Percentiles rank a stretch among this genome's conserved stretches.
Conservation (phyloP, 2,888 invertebrate genomes). For the Adelphocoris suturalis region DNA sequence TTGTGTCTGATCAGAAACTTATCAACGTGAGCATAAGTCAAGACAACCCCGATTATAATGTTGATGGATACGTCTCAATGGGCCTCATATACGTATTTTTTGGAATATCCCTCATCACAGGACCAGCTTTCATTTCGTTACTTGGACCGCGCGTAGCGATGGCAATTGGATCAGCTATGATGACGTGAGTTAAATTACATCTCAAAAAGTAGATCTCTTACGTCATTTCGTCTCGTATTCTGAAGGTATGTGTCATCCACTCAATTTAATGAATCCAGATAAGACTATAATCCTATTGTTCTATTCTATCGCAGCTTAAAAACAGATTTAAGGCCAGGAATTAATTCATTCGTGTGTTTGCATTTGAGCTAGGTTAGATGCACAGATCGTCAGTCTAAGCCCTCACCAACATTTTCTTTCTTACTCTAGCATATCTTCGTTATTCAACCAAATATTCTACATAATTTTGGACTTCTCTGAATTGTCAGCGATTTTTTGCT, state of each 20-base stretch:
- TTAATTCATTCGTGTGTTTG: too few species aligned
- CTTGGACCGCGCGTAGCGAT: conserved; percentile 72
- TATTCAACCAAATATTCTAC: too few species aligned
- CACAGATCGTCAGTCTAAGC: too few species aligned
- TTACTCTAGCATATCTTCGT: too few species aligned
- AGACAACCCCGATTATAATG: conserved; percentile 73
- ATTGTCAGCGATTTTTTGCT: too few species aligned
- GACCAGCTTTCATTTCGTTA: conserved; percentile 72
- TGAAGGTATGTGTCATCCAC: too few species aligned
- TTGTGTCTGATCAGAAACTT: conserved; percentile 73
- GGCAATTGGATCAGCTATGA: conserved; percentile 70
- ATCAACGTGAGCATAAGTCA: conserved; percentile 73
- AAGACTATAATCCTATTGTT: neutral
- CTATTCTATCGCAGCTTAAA: neutral
- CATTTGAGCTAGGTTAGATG: too few species aligned
- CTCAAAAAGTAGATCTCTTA: neutral
- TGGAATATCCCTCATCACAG: conserved; percentile 72
- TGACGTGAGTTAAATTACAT: conserved; percentile 71
- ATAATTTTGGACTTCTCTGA: too few species aligned
- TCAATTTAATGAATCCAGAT: neutral
- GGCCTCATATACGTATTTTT: conserved; percentile 72
- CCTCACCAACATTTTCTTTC: too few species aligned
- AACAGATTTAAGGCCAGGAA: too few species aligned
- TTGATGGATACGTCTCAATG: conserved; percentile 74
- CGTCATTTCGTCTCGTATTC: too few species aligned